Evolutionary conservation across 2,113 vertebrate genomes (phyloP).

Genomic region (Stigmatopora nigra): DNA sequence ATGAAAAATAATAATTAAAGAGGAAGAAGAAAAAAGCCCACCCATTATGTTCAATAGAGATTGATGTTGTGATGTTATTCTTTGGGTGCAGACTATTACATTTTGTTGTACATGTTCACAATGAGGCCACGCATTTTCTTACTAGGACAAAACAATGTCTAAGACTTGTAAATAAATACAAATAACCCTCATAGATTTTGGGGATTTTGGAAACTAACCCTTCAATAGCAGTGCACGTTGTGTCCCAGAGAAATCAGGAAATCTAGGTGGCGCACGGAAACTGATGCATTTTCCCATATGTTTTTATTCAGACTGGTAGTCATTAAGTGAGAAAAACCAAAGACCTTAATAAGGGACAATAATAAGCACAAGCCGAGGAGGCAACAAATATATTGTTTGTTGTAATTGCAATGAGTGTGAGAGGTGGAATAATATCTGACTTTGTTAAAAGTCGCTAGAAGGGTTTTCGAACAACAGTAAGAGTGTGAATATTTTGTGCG

Average conservation of each 20-base stretch:
- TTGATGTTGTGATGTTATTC: not conserved
- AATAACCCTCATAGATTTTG: not conserved
- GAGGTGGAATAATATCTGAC: slow-evolving; percentile 22
- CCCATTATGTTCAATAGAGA: not conserved
- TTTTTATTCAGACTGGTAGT: not conserved
- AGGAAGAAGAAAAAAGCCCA: too few species aligned
- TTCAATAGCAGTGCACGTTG: not conserved
- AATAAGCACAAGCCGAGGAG: not conserved
- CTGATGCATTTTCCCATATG: not conserved
- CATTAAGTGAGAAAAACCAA: not conserved
- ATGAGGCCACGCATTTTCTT: not conserved
- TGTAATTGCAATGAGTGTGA: slow-evolving; percentile 13
- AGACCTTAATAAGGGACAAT: not conserved
- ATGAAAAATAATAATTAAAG: not conserved
- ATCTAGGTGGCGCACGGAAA: not conserved
- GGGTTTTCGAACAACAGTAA: slow-evolving; percentile 11
- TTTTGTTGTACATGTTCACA: not conserved
- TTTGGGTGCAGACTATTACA: not conserved
- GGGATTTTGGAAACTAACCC: not conserved
- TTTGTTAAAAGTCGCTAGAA: slow-evolving; percentile 12
- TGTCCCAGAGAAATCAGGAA: not conserved
- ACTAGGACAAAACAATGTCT: not conserved
- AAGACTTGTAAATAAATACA: not conserved
- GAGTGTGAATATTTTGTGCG: not conserved
- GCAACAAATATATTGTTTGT: not conserved